Evolutionary conservation across 1,140 invertebrate species (phyloP).

Genomic region (Protaetia brevitarsis): DNA sequence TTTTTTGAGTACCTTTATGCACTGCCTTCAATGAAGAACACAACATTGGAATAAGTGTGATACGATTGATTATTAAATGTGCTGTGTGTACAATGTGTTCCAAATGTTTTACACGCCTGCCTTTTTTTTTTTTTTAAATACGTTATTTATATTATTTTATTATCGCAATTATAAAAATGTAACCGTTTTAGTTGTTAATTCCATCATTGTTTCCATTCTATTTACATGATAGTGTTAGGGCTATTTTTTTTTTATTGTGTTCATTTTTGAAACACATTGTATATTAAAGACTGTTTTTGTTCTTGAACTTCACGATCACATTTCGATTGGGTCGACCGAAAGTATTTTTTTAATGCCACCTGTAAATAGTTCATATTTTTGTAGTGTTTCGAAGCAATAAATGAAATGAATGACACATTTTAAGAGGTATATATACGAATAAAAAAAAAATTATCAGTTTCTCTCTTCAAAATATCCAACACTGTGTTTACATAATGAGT

Average conservation of each 20-base stretch:
- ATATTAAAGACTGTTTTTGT: constrained; percentile 1
- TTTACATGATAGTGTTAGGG: no score
- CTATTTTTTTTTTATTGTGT: not conserved
- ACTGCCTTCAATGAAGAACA: constrained; percentile 12
- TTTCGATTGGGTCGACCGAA: not conserved
- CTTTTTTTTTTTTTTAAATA: no score
- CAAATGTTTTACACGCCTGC: no score
- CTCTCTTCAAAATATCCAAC: not conserved
- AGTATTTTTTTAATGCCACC: constrained; percentile 5
- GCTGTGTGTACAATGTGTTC: not conserved
- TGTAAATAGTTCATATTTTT: constrained; percentile 12
- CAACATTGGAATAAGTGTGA: constrained; percentile 8
- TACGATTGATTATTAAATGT: not conserved
- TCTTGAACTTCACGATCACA: not conserved
- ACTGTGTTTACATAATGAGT: not conserved
- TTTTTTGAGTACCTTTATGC: constrained; percentile 12
- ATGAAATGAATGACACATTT: not conserved
- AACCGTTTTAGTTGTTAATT: no score
- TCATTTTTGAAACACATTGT: not conserved
- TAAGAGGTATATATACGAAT: not conserved
- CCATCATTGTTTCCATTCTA: no score
- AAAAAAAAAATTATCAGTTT: not conserved
- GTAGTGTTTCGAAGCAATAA: not conserved
- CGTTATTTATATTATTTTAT: no score
- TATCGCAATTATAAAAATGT: no score